Conservation (phyloP, 2,113 vertebrate genomes). For the Urocynchramus pylzowi region DNA sequence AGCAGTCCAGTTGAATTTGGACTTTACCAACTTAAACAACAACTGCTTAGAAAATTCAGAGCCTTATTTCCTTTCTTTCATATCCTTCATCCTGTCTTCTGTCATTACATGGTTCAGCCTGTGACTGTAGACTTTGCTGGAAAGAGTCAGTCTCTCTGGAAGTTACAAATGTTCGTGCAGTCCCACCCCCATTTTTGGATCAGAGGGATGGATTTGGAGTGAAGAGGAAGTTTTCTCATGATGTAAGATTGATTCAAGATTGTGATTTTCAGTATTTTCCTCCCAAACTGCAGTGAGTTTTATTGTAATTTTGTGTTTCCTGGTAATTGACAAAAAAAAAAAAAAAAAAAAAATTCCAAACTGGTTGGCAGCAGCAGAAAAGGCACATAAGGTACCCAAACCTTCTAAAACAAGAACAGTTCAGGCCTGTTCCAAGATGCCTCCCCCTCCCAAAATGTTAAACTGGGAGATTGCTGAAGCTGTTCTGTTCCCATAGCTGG, state of each 20-base stretch:
- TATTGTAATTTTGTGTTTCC: background rate
- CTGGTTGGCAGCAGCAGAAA: background rate
- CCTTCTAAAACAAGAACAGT: background rate
- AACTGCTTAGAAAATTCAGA: background rate
- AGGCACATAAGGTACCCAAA: background rate
- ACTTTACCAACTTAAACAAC: background rate
- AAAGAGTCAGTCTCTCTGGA: background rate
- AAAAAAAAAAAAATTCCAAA: background rate
- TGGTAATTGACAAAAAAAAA: background rate
- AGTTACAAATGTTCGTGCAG: background rate
- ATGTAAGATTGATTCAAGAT: background rate
- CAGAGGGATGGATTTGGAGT: background rate
- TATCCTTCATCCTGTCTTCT: background rate
- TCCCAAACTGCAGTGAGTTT: background rate
- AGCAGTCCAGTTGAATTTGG: background rate
- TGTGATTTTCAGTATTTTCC: background rate
- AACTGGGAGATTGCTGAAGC: background rate
- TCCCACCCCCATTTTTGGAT: background rate
- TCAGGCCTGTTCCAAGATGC: background rate
- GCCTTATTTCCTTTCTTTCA: background rate
- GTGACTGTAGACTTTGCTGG: background rate
- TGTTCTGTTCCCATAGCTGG: background rate
- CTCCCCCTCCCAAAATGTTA: background rate
- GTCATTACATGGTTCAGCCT: background rate
- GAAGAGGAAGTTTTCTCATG: background rate